Base-by-base conservation (phyloP, 2,113 vertebrate species). In the Syngnathus typhle region DNA sequence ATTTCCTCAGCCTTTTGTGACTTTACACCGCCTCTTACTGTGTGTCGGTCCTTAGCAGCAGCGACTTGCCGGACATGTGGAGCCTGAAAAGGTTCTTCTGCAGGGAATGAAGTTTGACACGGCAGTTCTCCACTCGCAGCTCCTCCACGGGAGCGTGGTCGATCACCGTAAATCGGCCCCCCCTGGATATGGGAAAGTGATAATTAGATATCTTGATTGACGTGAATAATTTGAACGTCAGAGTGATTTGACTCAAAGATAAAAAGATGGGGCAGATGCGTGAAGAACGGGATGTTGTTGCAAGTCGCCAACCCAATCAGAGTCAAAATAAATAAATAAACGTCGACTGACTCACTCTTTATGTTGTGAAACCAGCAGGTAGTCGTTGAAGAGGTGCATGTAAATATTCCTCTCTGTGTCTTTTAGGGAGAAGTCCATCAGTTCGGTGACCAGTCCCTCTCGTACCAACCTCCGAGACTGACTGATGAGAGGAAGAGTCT, bases 401-500 rank as follows among this genome's bases (percentile, higher is more conserved):
- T 98, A 94, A 78, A 93, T 79, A 2, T 80, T 92, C 36, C 94
- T 91, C 1, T 94, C 92, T 0, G 79, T 93, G 38, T 95, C 89
- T 71, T 95, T 98, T 71, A 91, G 86, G 47, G 92, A 92, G 54
- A 98, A 91, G 47, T 94, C 93, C 2, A 90, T 93, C 65, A 98
- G 87, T 69, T 92, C 85, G 18, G 84, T 87, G 38, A 90, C 72
- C 21, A 88, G 86, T 1, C 97, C 96, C 59, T 96, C 92, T 49
- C 95, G 93, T 60, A 97, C 92, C 80, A 98, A 88, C 80, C 95
- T 85, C 60, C 97, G 94, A 0, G 95, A 96, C 88, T 96, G 96
- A 23, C 95, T 98, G 76, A 99, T 91, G 68, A 99, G 91, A 6
- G 96, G 96, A 66, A 99, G 93, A 70, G 97, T 98, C 96, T 99